These are phyloP conservation scores for Taeniopygia guttata DNA, from an alignment of 2,797 vertebrate species.

Conservation along the genomic window DNA sequence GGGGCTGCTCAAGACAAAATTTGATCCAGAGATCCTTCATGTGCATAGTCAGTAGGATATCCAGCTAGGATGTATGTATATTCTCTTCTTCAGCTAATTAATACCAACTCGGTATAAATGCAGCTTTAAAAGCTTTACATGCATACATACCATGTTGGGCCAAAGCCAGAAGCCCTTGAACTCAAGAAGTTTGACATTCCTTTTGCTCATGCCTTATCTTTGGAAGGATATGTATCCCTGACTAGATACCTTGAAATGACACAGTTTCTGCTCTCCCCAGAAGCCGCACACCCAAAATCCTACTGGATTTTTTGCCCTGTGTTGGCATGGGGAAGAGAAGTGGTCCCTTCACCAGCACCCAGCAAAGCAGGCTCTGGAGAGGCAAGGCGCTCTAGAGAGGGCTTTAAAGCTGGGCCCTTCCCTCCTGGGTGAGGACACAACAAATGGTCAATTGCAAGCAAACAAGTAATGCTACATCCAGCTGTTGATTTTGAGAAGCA, in stretches of 20 bases:
- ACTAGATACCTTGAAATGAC: background rate
- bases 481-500: background rate
- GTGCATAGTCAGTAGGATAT: background rate
- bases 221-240: background rate
- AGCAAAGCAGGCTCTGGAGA: background rate
- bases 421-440: background rate
- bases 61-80: background rate
- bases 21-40: background rate
- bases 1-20: background rate
- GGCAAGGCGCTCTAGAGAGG: background rate
- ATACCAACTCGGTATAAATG: background rate
- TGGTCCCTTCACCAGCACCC: background rate
- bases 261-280: background rate
- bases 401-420: background rate
- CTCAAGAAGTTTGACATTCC: background rate
- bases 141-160: background rate
- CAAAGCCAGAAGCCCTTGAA: background rate
- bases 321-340: accelerated
- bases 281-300: background rate
- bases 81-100: background rate
- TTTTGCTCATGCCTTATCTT: background rate
- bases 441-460: background rate
- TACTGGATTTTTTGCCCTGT: background rate
- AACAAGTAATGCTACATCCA: background rate
- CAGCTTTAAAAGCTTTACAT: background rate